These are phyloP conservation scores for Microtus oregoni DNA, from an alignment of 2,113 vertebrate species.

Conservation along the genomic window DNA sequence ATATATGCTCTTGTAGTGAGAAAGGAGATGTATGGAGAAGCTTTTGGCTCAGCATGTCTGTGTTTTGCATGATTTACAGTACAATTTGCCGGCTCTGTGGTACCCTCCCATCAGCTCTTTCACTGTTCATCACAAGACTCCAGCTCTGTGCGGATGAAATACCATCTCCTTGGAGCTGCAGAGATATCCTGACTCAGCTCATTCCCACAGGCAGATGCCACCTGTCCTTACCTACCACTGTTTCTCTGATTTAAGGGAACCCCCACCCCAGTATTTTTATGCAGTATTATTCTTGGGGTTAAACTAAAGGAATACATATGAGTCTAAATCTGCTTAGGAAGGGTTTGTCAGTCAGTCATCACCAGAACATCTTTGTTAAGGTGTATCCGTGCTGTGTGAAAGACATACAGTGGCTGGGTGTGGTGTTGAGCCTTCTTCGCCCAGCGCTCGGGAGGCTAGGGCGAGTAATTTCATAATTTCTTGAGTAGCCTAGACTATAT, in stretches of 20 bases:
- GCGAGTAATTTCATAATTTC: not conserved
- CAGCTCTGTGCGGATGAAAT: conserved; percentile 66
- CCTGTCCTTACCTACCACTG: not conserved
- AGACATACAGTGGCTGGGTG: not conserved
- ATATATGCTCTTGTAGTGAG: conserved; percentile 58
- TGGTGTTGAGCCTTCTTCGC: not conserved
- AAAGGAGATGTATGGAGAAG: conserved; percentile 78
- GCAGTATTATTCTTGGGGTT: not conserved
- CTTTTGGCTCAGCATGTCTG: conserved; percentile 82
- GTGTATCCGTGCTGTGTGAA: not conserved
- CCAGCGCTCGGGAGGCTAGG: not conserved
- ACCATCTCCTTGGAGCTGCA: conserved; percentile 66
- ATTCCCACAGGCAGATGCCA: conserved; percentile 47
- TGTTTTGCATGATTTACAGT: conserved; percentile 90
- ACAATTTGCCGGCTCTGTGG: conserved; percentile 83
- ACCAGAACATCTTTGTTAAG: conserved; percentile 18
- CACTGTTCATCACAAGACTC: conserved; percentile 86
- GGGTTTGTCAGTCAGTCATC: not conserved
- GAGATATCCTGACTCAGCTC: conserved; percentile 51
- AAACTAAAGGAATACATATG: conserved; percentile 34
- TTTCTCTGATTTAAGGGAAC: not conserved
- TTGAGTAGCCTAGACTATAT: not conserved
- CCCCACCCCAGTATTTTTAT: not conserved
- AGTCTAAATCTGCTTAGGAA: conserved; percentile 13
- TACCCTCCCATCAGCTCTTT: conserved; percentile 72